Base-by-base conservation (phyloP, 2,797 vertebrate species). In the Tachyglossus aculeatus region DNA sequence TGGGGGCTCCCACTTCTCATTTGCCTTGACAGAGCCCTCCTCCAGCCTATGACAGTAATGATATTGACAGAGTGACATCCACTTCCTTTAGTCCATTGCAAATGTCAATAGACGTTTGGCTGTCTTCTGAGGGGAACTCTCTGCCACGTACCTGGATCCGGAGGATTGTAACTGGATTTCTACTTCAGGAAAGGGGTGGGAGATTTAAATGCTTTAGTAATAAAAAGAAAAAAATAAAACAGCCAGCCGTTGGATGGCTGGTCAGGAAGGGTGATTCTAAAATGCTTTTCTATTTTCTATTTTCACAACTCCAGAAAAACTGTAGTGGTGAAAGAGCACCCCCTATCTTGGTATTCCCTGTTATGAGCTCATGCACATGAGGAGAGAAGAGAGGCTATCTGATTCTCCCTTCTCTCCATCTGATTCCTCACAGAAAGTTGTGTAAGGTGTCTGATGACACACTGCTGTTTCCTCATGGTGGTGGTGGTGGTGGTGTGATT, bases 401-500 rank as follows among this genome's bases (percentile, higher is more conserved):
- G 29, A n/a, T n/a, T n/a, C n/a, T n/a, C n/a, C n/a, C n/a, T 18
- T 6, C 2, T 40, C 43, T 29, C 74, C 10, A 40, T 3, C 52
- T 60, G 10, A 37, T 16, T 10, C 31, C 68, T 55, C 11, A 45
- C 27, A 60, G 19, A 12, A 40, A n/a, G 5, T n/a, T 74, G 58
- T 44, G 43, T 65, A 63, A 71, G 80, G 48, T 51, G 69, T 68
- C 72, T 74, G 65, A 58, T 41, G 43, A 40, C 59, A 74, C 43
- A 53, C 39, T n/a, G n/a, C n/a, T n/a, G n/a, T n/a, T n/a, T n/a
- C n/a, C n/a, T n/a, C n/a, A n/a, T n/a, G n/a, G n/a, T n/a, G n/a
- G n/a, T 66, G 50, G 56, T 66, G 78, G 74, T 15, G 65, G 66
- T 58, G 57, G 76, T 67, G 68, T 87, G 85, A 83, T 78, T 83